These are phyloP conservation scores for Scrobipalpa costella DNA, from an alignment of 2,888 invertebrate species.

Conservation along the genomic window DNA sequence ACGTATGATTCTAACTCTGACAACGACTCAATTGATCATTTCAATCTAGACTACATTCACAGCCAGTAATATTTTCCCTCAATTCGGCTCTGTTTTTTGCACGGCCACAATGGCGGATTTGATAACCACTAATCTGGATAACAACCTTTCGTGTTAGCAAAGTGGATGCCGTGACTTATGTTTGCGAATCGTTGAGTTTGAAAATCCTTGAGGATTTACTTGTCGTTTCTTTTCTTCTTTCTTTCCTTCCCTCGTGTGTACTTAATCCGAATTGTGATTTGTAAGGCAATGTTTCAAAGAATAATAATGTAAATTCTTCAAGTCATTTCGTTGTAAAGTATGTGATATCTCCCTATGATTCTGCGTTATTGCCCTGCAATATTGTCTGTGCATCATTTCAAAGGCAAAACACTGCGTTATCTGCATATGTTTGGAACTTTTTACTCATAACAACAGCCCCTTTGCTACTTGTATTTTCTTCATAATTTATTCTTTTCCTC, in stretches of 20 bases:
- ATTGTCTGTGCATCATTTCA: slow-evolving; percentile 58
- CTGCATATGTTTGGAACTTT: slow-evolving; percentile 72
- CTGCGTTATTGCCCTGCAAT: slow-evolving; percentile 47
- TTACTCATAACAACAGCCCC: slow-evolving; percentile 73
- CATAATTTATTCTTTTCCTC: slow-evolving; percentile 80
- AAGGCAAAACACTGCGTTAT: slow-evolving; percentile 62
- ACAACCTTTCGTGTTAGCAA: slow-evolving; percentile 30
- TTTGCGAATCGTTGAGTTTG: slow-evolving; percentile 26
- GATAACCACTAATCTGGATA: slow-evolving; percentile 28
- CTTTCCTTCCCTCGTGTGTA: slow-evolving; percentile 17
- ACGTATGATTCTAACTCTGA: too few relatives aligned
- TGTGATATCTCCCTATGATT: slow-evolving; percentile 27
- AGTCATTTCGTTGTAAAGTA: slow-evolving; percentile 17
- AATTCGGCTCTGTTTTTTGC: slow-evolving; percentile 16
- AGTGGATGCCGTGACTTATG: slow-evolving; percentile 31
- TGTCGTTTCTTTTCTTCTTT: slow-evolving; percentile 17
- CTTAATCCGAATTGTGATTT: slow-evolving; percentile 19
- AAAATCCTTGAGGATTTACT: slow-evolving; percentile 26
- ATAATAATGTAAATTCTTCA: slow-evolving; percentile 19
- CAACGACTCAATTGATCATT: neutral
- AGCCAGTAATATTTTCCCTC: slow-evolving; percentile 8
- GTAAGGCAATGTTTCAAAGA: slow-evolving; percentile 12
- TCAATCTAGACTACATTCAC: neutral
- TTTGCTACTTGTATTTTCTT: slow-evolving; percentile 78
- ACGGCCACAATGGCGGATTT: slow-evolving; percentile 16